These are phyloP conservation scores for Phoeniculus purpureus DNA, from an alignment of 2,797 vertebrate species.

Conservation along the genomic window DNA sequence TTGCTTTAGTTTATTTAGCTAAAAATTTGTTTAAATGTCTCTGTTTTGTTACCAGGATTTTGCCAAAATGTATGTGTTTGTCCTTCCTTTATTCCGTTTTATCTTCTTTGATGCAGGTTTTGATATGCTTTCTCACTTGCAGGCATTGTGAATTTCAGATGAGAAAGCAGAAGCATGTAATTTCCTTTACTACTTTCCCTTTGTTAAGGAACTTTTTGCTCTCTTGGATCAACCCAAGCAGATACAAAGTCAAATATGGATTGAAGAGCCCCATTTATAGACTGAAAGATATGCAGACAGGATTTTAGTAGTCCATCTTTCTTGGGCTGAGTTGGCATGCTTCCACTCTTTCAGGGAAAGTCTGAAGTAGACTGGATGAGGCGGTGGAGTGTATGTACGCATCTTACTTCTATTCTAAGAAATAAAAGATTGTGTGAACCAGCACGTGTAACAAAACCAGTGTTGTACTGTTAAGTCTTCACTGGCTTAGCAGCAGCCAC, in stretches of 20 bases:
- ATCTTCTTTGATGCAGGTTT: not conserved
- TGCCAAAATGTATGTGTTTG: not conserved
- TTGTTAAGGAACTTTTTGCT: not conserved
- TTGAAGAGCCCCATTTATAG: not conserved
- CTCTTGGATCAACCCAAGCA: not conserved
- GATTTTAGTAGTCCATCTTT: not conserved
- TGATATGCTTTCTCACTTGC: not conserved
- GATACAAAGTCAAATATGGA: not conserved
- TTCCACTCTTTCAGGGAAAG: not conserved
- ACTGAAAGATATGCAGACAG: not conserved
- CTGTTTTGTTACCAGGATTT: not conserved
- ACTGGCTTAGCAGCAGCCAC: not conserved
- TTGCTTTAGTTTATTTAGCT: not conserved
- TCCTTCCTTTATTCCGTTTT: not conserved
- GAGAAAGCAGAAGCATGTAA: not conserved
- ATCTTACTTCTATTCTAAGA: not conserved
- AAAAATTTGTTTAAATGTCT: not conserved
- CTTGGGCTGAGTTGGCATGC: not conserved
- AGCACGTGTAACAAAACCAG: not conserved
- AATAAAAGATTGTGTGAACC: not conserved
- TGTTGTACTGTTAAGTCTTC: not conserved
- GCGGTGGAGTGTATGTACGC: too few relatives aligned
- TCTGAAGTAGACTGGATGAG: not conserved
- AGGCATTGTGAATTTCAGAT: not conserved
- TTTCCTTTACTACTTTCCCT: not conserved